A percentile compares a stretch with the other conserved stretches of the same genome.
Evolutionary conservation across 2,113 vertebrate genomes (phyloP).

Genomic region (Zeus faber): DNA sequence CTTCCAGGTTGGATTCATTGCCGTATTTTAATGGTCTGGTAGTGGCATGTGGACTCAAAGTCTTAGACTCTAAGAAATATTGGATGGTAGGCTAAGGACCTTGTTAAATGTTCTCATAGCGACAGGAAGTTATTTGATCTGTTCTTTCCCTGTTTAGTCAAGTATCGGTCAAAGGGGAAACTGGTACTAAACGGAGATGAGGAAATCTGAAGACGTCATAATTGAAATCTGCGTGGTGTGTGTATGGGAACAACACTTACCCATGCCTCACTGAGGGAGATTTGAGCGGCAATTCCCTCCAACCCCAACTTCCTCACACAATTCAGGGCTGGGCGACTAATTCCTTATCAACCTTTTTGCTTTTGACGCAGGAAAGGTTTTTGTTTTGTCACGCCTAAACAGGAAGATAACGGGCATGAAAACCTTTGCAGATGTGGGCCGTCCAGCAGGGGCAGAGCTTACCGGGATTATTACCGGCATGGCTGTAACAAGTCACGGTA

Average conservation of each 20-base stretch:
- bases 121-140: background rate
- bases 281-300: conserved; percentile 19
- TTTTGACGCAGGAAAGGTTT: conserved; percentile 33
- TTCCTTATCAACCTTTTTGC: background rate
- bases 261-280: conserved; percentile 21
- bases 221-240: background rate
- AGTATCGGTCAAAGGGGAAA: conserved; percentile 15
- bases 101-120: too few species aligned
- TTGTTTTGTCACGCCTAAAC: conserved; percentile 23
- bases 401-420: conserved; percentile 14
- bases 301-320: conserved; percentile 34
- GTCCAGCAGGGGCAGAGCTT: conserved; percentile 25
- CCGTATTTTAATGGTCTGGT: too few species aligned
- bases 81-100: too few species aligned
- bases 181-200: too few species aligned
- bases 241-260: conserved; percentile 27
- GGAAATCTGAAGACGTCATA: conserved; percentile 8
- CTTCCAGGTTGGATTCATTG: too few species aligned
- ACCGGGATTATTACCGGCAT: conserved; percentile 39
- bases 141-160: background rate
- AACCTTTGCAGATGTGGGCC: conserved; percentile 22
- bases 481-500: conserved; percentile 12
- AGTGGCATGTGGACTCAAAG: too few species aligned
- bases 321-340: conserved; percentile 24
- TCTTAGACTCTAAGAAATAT: too few species aligned